A percentile compares a stretch with the other conserved stretches of the same genome.
These are phyloP conservation scores for Epicampocera succincta DNA, from an alignment of 2,888 invertebrate species.

Conservation along the genomic window DNA sequence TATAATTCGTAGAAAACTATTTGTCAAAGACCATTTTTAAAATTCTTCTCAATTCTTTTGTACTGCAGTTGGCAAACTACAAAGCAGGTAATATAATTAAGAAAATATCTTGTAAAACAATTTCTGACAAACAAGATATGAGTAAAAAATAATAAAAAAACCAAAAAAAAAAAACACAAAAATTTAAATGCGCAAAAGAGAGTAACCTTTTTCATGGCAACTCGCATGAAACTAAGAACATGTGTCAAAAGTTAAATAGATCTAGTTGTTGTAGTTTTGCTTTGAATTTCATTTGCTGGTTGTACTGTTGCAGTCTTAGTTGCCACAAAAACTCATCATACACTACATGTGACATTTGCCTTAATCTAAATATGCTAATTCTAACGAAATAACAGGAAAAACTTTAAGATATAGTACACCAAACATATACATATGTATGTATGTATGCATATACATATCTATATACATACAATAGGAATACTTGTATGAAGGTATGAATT, in stretches of 20 bases:
- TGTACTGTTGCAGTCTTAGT: conserved; percentile 47
- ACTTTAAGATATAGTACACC: conserved; percentile 51
- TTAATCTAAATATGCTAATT: conserved; percentile 72
- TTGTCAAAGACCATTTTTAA: conserved; percentile 51
- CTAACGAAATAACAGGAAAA: conserved; percentile 67
- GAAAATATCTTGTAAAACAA: conserved; percentile 57
- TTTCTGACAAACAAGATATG: conserved; percentile 34
- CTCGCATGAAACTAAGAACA: conserved; percentile 54
- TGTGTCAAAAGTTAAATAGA: conserved; percentile 70
- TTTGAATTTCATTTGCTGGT: conserved; percentile 26
- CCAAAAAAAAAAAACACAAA: neutral
- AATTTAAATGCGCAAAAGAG: conserved; percentile 26
- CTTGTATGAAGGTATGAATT: neutral
- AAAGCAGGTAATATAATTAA: conserved; percentile 63
- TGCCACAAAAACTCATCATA: conserved; percentile 66
- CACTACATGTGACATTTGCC: conserved; percentile 68
- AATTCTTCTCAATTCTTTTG: conserved; percentile 17
- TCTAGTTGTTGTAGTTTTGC: conserved; percentile 50
- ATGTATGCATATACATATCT: neutral
- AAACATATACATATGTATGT: neutral
- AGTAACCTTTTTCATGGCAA: conserved; percentile 38
- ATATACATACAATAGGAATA: too few species aligned
- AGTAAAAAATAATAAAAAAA: conserved; percentile 14
- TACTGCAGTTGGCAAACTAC: conserved; percentile 18
- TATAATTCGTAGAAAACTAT: conserved; percentile 53